Conservation (phyloP, 2,888 invertebrate species). For the Phortica okadai region DNA sequence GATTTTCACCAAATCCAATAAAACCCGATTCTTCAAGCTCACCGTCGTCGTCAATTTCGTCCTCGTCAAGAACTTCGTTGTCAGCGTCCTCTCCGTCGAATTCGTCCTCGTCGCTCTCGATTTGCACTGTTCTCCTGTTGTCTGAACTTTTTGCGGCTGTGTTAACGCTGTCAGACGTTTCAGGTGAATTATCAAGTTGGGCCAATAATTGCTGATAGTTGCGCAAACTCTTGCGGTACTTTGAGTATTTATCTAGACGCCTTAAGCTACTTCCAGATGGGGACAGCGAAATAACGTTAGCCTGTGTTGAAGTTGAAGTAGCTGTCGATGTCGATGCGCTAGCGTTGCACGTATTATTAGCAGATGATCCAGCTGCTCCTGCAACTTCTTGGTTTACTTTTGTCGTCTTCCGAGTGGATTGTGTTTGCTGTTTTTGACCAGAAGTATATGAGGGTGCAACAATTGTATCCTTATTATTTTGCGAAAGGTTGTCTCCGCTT, state of each 20-base stretch:
- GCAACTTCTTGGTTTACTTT: background rate
- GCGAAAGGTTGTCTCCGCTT: background rate
- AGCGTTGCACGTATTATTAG: conserved; percentile 11
- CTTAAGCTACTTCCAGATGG: background rate
- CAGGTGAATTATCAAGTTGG: conserved; percentile 10
- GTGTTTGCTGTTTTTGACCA: conserved; percentile 18
- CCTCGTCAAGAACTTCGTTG: conserved; percentile 35
- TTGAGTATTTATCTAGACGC: conserved; percentile 57
- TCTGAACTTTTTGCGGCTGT: background rate
- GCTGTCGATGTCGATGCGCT: conserved; percentile 4
- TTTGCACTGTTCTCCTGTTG: background rate
- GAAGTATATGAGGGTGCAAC: conserved; percentile 35
- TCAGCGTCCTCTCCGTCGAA: conserved; percentile 35
- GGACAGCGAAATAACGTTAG: background rate
- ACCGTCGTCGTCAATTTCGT: conserved; percentile 48
- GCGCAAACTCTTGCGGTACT: conserved; percentile 65
- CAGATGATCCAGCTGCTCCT: background rate
- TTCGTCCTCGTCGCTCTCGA: conserved; percentile 32
- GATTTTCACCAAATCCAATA: conserved; percentile 15
- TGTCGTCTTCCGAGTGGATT: conserved; percentile 31
- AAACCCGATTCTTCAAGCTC: conserved; percentile 36
- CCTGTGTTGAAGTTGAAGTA: background rate
- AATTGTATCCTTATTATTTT: conserved; percentile 2
- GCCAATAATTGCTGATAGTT: conserved; percentile 57
- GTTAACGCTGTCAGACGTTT: background rate